phyloP scores from a whole-genome alignment of 2,888 invertebrate genomes.

The Pandemis heparana region DNA sequence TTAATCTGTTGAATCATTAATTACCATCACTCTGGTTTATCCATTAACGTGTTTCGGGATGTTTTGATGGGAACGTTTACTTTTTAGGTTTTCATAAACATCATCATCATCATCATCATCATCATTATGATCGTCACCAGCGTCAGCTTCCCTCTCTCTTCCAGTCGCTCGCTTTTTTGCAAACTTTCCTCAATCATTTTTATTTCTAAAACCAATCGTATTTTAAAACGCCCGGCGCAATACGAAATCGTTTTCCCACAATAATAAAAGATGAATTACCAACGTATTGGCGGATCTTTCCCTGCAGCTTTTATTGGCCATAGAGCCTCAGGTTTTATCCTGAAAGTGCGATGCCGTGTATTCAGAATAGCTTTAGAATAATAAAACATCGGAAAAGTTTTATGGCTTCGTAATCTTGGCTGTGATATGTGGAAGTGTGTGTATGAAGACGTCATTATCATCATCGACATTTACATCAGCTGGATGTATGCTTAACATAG shows the following conservation, averaged over 20 bases:
- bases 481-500: too few relatives aligned
- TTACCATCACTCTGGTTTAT: constrained; percentile 38
- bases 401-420: constrained; percentile 57
- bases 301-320: constrained; percentile 70
- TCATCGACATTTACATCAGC: not conserved
- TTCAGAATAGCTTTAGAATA: constrained; percentile 63
- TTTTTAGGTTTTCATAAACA: not conserved
- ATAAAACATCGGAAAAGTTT: constrained; percentile 72
- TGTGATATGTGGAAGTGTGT: constrained; percentile 17
- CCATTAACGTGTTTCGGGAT: constrained; percentile 37
- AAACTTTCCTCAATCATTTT: too few relatives aligned
- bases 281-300: constrained; percentile 56
- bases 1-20: constrained; percentile 42
- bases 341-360: constrained; percentile 76
- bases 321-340: constrained; percentile 56
- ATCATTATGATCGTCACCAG: too few relatives aligned
- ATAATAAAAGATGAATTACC: constrained; percentile 44
- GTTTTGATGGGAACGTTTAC: constrained; percentile 7
- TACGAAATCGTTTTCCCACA: constrained; percentile 8
- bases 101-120: too few relatives aligned
- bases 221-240: not conserved
- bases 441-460: not conserved
- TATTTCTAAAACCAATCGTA: not conserved
- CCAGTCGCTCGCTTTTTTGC: too few relatives aligned
- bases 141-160: too few relatives aligned